Percentiles rank a stretch among this genome's conserved stretches.
Conservation (phyloP, 2,797 vertebrate species). For the Anolis apletophallus region DNA sequence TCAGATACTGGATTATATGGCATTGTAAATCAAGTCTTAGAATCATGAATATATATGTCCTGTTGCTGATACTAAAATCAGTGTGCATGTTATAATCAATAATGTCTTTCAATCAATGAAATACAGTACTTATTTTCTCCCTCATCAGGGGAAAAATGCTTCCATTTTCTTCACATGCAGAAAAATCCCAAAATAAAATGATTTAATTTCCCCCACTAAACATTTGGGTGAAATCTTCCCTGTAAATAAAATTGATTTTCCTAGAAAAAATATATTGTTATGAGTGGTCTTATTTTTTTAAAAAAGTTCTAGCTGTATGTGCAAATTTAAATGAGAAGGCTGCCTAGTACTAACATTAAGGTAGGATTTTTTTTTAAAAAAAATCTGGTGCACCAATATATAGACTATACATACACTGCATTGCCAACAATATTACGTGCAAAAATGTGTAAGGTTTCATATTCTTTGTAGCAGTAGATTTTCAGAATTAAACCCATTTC, state of each 20-base stretch:
- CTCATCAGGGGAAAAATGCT: too few species aligned
- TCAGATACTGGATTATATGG: too few species aligned
- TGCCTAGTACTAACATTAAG: neutral
- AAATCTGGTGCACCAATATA: neutral
- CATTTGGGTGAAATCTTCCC: neutral
- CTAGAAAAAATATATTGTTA: neutral
- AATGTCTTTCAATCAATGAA: too few species aligned
- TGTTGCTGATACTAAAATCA: too few species aligned
- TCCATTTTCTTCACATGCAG: too few species aligned
- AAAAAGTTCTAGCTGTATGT: neutral
- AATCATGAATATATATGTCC: too few species aligned
- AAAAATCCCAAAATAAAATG: too few species aligned
- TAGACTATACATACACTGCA: neutral
- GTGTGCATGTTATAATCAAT: too few species aligned
- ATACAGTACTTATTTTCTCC: too few species aligned
- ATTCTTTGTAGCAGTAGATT: neutral
- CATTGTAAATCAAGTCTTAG: too few species aligned
- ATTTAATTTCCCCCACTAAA: too few species aligned
- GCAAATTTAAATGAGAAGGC: neutral
- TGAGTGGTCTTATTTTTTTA: neutral
- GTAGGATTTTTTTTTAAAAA: neutral
- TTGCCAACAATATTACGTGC: neutral
- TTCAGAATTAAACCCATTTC: neutral
- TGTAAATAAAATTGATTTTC: neutral
- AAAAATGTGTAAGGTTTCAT: neutral